phyloP scores from a whole-genome alignment of 2,113 vertebrate genomes.

The Cichladusa arquata region DNA sequence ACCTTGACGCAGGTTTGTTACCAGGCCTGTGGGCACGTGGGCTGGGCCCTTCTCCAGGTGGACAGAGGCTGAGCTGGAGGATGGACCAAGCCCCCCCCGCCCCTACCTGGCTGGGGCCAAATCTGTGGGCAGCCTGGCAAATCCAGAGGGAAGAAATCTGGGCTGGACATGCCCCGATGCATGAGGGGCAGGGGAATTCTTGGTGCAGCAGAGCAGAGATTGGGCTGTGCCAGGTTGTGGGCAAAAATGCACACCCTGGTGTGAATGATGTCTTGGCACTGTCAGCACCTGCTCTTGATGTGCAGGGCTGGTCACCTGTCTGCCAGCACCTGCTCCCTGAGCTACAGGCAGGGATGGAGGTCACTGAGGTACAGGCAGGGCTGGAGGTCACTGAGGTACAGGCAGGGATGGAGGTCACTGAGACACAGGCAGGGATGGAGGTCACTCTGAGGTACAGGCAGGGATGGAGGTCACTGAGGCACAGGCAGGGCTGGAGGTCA shows the following conservation, averaged over 20 bases:
- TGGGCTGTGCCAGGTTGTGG: fast-evolving
- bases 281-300: fast-evolving
- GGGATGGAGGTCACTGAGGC: too few relatives aligned
- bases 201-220: not conserved
- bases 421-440: not conserved
- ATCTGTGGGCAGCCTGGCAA: not conserved
- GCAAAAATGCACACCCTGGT: fast-evolving
- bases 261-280: fast-evolving
- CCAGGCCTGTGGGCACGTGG: fast-evolving
- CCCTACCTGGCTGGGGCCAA: not conserved
- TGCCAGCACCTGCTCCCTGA: not conserved
- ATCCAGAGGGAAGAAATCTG: fast-evolving
- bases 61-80: not conserved
- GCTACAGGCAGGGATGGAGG: not conserved
- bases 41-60: fast-evolving
- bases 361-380: not conserved
- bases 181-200: fast-evolving
- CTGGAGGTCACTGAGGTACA: fast-evolving
- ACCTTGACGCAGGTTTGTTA: not conserved
- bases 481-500: not conserved
- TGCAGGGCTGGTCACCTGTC: not conserved
- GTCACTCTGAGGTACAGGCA: not conserved
- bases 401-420: not conserved
- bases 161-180: fast-evolving
- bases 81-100: fast-evolving